Conservation (phyloP, 1,140 invertebrate species). For the Meloidogyne chitwoodi region DNA sequence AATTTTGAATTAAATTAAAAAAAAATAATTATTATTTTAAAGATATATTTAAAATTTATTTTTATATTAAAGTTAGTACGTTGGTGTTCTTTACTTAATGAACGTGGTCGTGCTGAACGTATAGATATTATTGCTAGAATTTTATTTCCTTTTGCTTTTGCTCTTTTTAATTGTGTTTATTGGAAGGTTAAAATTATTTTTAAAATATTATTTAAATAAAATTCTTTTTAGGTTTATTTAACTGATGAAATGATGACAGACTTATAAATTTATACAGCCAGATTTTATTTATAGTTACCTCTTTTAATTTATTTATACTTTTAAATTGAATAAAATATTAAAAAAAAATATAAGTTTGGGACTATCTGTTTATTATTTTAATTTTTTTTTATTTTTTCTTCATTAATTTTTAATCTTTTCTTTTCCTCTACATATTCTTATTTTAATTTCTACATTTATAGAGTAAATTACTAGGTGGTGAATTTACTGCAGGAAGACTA, state of each 20-base stretch:
- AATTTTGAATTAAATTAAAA: background rate
- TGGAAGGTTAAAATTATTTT: slow-evolving; percentile 29
- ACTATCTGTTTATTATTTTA: too few species aligned
- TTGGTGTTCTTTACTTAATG: slow-evolving; percentile 54
- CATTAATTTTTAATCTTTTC: background rate
- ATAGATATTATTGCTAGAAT: slow-evolving; percentile 61
- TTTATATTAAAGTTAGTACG: slow-evolving; percentile 37
- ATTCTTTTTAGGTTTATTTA: background rate
- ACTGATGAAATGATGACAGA: background rate
- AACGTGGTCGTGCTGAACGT: slow-evolving; percentile 56
- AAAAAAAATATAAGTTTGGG: too few species aligned
- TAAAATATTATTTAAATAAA: background rate
- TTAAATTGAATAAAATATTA: too few species aligned
- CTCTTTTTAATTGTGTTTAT: slow-evolving; percentile 87
- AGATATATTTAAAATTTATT: background rate
- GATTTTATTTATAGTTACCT: background rate
- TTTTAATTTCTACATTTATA: background rate
- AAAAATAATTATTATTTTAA: background rate
- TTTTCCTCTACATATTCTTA: too few species aligned
- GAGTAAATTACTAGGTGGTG: background rate
- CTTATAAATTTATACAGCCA: background rate
- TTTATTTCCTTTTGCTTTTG: slow-evolving; percentile 63
- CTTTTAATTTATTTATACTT: background rate
- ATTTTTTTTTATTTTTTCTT: background rate
- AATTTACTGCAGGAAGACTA: background rate